Base-by-base conservation (phyloP, 1,140 invertebrate species). In the Cyphomyrmex costatus region DNA sequence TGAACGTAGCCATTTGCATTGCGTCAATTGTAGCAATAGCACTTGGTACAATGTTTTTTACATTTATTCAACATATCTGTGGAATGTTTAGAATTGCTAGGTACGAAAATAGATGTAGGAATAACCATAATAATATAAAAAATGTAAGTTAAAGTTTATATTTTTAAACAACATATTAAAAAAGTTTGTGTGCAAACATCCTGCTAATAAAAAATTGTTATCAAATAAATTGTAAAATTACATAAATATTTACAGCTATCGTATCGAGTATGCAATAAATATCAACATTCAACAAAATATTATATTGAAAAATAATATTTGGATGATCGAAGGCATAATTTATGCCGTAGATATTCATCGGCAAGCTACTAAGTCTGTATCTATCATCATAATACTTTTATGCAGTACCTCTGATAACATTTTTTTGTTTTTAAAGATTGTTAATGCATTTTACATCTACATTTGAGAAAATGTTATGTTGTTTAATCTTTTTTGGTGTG, bases 11-110 rank as follows among this genome's bases (percentile, higher is more conserved):
- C 2, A 0, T 42, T 19, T 42, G 33, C 3, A 19, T 76, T n/a
- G 73, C 12, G 2, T n/a, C 6, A 1, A 10, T n/a, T 60, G 1
- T 16, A 58, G 5, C 16, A 16, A 1, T 76, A 42, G 53, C 53
- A 19, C 19, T 12, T 42, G 53, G 33, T 24, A 27, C 73, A 60
- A 27, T 60, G 4, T 2, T 24, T 3, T 19, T 76, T 42, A 27
- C 53, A 1, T 76, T 36, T 27, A 0, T 27, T 5, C 21, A 42
- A 3, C 33, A 76, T 27, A 36, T 14, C 14, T 76, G 33, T 58
- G 73, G 53, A 36, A 42, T 76, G 53, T 76, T 76, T 19, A 76
- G n/a, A 60, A 76, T 76, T 27, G 53, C 73, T 24, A 76, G 73
- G 53, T 76, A 60, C 2, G 53, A 42, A 42, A 27, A 16, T 42